A percentile compares a stretch with the other conserved stretches of the same genome.
Conservation (phyloP, 92 coral and sea anemone species). For the Phymanthus crucifer region DNA sequence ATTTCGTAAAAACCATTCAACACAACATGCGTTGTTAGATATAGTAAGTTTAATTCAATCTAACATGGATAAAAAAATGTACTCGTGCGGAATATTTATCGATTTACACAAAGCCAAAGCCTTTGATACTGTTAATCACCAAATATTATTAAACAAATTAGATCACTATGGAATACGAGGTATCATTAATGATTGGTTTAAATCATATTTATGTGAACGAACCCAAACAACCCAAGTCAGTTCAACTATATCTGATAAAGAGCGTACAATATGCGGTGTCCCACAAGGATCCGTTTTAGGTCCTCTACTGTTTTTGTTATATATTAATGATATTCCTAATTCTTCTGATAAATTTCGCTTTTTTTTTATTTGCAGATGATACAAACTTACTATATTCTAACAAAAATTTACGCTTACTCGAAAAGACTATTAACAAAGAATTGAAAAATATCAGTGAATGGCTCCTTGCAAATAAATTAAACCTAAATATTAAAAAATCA, state of each 20-base stretch:
- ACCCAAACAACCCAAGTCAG: slow-evolving; percentile 37
- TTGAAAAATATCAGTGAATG: not conserved
- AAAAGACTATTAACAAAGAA: slow-evolving; percentile 29
- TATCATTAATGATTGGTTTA: slow-evolving; percentile 37
- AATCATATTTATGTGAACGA: slow-evolving; percentile 36
- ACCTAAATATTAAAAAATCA: too few relatives aligned
- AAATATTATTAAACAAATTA: slow-evolving; percentile 23
- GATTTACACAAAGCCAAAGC: slow-evolving; percentile 31
- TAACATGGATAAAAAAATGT: slow-evolving; percentile 46
- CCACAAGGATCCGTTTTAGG: slow-evolving; percentile 22
- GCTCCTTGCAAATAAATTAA: not conserved
- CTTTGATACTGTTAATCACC: slow-evolving; percentile 18
- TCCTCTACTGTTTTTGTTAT: slow-evolving; percentile 43
- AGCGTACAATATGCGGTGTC: slow-evolving; percentile 14
- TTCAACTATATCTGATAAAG: slow-evolving; percentile 9
- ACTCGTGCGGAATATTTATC: slow-evolving; percentile 35
- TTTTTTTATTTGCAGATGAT: slow-evolving; percentile 51
- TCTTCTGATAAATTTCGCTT: slow-evolving; percentile 25
- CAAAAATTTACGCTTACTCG: slow-evolving; percentile 34
- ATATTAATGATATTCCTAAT: slow-evolving; percentile 40
- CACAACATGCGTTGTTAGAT: slow-evolving; percentile 18
- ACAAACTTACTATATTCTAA: slow-evolving; percentile 46
- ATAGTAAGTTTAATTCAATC: slow-evolving; percentile 26
- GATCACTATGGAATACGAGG: slow-evolving; percentile 31
- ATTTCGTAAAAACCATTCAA: slow-evolving; percentile 18